Conservation (phyloP, 2,888 invertebrate genomes). For the Hedychridium roseum region DNA sequence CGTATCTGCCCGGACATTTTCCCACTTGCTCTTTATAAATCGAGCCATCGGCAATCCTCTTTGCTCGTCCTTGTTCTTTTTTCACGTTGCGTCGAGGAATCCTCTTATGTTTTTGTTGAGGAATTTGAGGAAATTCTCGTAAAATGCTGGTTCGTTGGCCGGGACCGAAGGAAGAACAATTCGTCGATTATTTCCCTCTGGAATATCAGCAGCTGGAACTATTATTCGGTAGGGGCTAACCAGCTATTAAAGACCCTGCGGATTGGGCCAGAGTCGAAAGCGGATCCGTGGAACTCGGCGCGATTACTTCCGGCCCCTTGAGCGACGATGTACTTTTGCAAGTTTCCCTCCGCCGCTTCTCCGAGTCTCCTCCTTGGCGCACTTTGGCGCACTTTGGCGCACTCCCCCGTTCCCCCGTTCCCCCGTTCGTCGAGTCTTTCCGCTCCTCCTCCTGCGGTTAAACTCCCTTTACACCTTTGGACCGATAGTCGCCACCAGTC, state of each 20-base stretch:
- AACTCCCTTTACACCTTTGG: constrained; percentile 53
- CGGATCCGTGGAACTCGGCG: constrained; percentile 47
- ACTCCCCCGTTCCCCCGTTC: constrained; percentile 4
- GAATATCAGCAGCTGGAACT: too few relatives aligned
- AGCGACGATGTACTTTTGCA: constrained; percentile 61
- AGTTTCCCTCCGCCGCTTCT: constrained; percentile 45
- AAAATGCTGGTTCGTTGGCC: too few relatives aligned
- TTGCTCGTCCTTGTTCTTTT: constrained; percentile 38
- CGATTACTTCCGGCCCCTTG: constrained; percentile 62
- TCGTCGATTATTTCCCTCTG: too few relatives aligned
- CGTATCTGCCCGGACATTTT: constrained; percentile 16
- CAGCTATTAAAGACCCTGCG: constrained; percentile 52
- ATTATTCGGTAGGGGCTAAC: too few relatives aligned
- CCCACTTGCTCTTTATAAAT: constrained; percentile 28
- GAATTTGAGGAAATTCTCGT: too few relatives aligned
- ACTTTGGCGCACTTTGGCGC: constrained; percentile 7
- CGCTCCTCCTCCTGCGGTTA: constrained; percentile 38
- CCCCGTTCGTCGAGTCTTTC: constrained; percentile 3
- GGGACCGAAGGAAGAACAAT: too few relatives aligned
- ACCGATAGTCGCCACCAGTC: constrained; percentile 26
- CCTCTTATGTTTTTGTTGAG: too few relatives aligned
- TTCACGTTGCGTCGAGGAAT: constrained; percentile 40
- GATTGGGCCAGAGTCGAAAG: constrained; percentile 41
- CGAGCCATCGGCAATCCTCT: constrained; percentile 53
- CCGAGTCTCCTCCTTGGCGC: constrained; percentile 13